phyloP scores from a whole-genome alignment of 2,797 vertebrate species.

The Varecia variegata region DNA sequence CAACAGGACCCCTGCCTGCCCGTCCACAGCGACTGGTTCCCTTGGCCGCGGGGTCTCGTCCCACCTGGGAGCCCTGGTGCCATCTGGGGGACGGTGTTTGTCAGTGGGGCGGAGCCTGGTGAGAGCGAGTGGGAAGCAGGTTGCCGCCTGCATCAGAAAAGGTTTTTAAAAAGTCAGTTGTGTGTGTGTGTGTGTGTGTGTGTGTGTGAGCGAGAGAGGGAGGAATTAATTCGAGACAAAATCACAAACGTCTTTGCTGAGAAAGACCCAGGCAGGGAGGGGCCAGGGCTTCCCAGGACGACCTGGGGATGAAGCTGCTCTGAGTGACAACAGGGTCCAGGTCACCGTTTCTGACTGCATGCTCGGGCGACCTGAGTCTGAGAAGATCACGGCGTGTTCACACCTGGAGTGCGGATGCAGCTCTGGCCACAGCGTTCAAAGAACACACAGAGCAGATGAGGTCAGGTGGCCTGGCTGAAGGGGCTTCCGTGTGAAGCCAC shows the following conservation, averaged over 20 bases:
- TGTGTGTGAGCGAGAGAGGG: neutral
- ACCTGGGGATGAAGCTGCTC: neutral
- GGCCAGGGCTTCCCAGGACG: neutral
- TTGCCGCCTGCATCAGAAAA: neutral
- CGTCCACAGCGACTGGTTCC: neutral
- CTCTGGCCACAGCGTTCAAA: neutral
- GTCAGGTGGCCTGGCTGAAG: neutral
- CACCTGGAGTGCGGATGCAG: neutral
- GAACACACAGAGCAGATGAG: neutral
- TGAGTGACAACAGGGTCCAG: neutral
- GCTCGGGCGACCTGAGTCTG: neutral
- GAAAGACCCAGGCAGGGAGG: neutral
- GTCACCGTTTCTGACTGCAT: neutral
- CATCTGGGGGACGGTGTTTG: neutral
- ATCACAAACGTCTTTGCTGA: neutral
- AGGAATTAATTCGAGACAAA: neutral
- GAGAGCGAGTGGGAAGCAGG: no score
- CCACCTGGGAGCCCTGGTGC: neutral
- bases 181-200: neutral
- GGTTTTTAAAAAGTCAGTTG: neutral
- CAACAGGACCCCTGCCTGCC: neutral
- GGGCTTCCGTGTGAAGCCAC: neutral
- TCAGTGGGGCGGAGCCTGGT: neutral
- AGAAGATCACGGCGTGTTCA: neutral
- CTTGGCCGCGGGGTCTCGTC: neutral